Base-by-base conservation (phyloP, 2,113 vertebrate genomes). In the Sterna hirundo region DNA sequence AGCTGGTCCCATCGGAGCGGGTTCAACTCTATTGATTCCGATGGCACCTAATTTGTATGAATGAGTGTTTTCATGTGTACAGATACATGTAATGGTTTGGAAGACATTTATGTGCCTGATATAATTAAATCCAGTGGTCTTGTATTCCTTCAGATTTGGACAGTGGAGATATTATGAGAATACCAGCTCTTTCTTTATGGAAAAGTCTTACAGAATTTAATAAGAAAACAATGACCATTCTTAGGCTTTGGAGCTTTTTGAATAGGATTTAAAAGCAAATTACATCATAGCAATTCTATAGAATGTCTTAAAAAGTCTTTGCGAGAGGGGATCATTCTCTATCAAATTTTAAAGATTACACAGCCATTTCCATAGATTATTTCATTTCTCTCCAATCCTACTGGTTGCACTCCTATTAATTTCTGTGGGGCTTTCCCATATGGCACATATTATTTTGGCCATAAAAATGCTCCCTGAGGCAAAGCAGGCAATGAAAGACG, bases 221-320 rank as follows among this genome's bases (percentile, higher is more conserved):
- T 93, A 95, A 89, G 91, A 91, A 88, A 88, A 93, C 96, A 95
- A 97, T 96, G 90, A 94, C 90, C 85, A 93, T 96, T 97, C 94
- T 94, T 93, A 66, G 64, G 79, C 83, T 90, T 96, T 74, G 92
- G 90, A 96, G 83, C 64, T 86, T 94, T 96, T 86, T 60, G 68
- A 95, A 81, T 90, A 83, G 76, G 69, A 58, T 96, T 96, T 92
- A 68, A 95, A 76, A 91, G 75, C 0, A 2, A 79, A 89, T 95
- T 94, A 94, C 97, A 95, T 97, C 95, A 96, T 89, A 51, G 91
- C 86, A 83, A 54, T 89, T 90, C 93, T 90, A 87, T 34, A 91
- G 94, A 90, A 93, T 21, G 93, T 89, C 93, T 97, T 95, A 46
- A 93, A 93, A 96, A 79, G 26, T 79, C 74, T 58, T 95, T 74